A percentile compares a stretch with the other conserved stretches of the same genome.
These are phyloP conservation scores for Anadara kagoshimensis DNA, from an alignment of 1,140 invertebrate genomes.

Conservation along the genomic window DNA sequence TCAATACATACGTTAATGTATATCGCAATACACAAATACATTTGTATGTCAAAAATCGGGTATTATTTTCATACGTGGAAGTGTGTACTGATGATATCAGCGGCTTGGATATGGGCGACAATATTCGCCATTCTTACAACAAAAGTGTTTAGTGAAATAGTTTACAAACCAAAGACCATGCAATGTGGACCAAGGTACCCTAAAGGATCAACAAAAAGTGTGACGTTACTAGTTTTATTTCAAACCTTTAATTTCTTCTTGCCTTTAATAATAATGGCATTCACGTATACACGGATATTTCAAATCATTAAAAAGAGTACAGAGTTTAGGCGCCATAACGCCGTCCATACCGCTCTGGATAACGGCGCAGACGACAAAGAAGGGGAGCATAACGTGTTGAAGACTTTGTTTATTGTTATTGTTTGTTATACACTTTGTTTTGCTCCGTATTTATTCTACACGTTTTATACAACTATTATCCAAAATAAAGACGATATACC, in stretches of 20 bases:
- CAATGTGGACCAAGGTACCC: constrained; percentile 74
- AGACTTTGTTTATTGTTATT: constrained; percentile 74
- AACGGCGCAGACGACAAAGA: constrained; percentile 62
- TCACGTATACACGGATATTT: constrained; percentile 73
- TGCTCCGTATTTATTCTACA: constrained; percentile 72
- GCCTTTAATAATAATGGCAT: constrained; percentile 70
- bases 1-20: constrained; percentile 76
- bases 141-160: constrained; percentile 64
- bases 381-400: constrained; percentile 68
- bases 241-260: constrained; percentile 64
- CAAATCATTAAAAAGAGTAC: constrained; percentile 69
- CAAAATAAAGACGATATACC: constrained; percentile 60
- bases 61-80: background rate
- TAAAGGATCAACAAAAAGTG: constrained; percentile 24
- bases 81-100: constrained; percentile 63
- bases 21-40: constrained; percentile 71
- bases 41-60: constrained; percentile 67
- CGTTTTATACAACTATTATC: constrained; percentile 61
- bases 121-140: constrained; percentile 66
- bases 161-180: constrained; percentile 70
- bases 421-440: constrained; percentile 72
- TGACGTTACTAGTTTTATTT: constrained; percentile 64
- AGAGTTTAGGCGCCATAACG: constrained; percentile 38
- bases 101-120: constrained; percentile 72
- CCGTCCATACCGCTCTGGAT: constrained; percentile 27